phyloP scores from a whole-genome alignment of 1,140 invertebrate genomes.

The Oscheius sp. region DNA sequence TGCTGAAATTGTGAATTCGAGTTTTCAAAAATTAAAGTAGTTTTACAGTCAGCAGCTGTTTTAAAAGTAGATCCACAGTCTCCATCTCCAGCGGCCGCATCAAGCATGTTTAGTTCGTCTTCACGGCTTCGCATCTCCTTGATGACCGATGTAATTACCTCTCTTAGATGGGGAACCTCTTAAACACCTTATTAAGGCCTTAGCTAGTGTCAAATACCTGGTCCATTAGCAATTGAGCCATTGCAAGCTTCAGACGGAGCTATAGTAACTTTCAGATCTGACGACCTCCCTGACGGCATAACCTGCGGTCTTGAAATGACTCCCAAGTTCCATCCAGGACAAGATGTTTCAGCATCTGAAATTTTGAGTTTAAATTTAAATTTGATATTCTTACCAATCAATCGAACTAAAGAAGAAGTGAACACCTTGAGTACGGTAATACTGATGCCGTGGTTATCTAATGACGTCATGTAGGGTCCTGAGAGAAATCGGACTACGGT shows the following conservation, averaged over 20 bases:
- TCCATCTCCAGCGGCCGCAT: slow-evolving; percentile 76
- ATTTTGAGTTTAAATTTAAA: slow-evolving; percentile 7
- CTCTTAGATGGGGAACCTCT: neutral
- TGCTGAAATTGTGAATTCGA: slow-evolving; percentile 9
- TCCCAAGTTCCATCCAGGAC: neutral
- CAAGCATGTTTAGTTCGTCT: slow-evolving; percentile 70
- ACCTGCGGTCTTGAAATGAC: neutral
- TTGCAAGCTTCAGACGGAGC: no score
- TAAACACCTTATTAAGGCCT: no score
- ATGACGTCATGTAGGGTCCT: slow-evolving; percentile 75
- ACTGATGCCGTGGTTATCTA: slow-evolving; percentile 78
- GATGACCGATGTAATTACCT: neutral
- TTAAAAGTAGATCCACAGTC: slow-evolving; percentile 76
- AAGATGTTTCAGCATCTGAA: slow-evolving; percentile 3
- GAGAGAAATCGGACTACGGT: slow-evolving; percentile 69
- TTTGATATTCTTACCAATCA: slow-evolving; percentile 60
- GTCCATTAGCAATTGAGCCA: neutral
- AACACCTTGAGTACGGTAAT: slow-evolving; percentile 70
- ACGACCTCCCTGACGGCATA: neutral
- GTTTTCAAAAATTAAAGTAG: slow-evolving; percentile 7
- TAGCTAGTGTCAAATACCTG: no score
- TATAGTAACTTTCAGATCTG: no score
- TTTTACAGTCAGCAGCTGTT: slow-evolving; percentile 67
- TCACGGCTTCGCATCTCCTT: slow-evolving; percentile 67
- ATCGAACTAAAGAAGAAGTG: slow-evolving; percentile 62